Conservation (phyloP, 2,888 invertebrate species). For the Phaedon cochleariae region DNA sequence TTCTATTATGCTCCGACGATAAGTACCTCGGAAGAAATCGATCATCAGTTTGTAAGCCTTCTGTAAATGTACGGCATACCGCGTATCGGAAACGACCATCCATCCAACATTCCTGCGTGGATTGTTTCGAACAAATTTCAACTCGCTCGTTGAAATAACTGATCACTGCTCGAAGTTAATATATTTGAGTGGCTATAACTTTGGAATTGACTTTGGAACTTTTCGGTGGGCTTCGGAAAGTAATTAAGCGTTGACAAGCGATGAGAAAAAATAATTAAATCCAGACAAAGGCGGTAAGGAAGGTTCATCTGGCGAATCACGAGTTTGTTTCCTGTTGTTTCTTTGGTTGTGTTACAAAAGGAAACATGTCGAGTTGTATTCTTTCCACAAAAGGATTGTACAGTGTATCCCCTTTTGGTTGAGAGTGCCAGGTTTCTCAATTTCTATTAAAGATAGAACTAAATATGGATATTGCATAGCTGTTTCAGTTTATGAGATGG, state of each 20-base stretch:
- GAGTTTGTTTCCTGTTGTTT: too few relatives aligned
- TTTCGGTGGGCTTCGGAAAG: slow-evolving; percentile 1
- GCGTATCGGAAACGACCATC: background rate
- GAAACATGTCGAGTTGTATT: too few relatives aligned
- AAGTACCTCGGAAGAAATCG: background rate
- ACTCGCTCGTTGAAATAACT: background rate
- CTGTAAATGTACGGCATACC: background rate
- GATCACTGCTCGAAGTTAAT: background rate
- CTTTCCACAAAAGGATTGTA: too few relatives aligned
- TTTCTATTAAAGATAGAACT: too few relatives aligned
- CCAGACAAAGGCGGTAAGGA: background rate
- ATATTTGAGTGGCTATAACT: slow-evolving; percentile 8
- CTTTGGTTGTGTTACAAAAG: too few relatives aligned
- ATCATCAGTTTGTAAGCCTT: background rate
- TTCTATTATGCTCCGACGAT: too few relatives aligned
- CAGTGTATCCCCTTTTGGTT: too few relatives aligned
- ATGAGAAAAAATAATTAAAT: background rate
- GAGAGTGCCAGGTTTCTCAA: too few relatives aligned
- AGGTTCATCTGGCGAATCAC: background rate
- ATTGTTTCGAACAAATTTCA: slow-evolving; percentile 1
- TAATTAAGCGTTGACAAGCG: slow-evolving; percentile 11
- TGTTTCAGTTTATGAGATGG: too few relatives aligned
- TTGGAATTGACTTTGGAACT: slow-evolving; percentile 19
- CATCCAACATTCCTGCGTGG: background rate
- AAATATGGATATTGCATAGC: too few relatives aligned